phyloP scores from a whole-genome alignment of 2,888 invertebrate species.

The Lasioglossum zephyrum region DNA sequence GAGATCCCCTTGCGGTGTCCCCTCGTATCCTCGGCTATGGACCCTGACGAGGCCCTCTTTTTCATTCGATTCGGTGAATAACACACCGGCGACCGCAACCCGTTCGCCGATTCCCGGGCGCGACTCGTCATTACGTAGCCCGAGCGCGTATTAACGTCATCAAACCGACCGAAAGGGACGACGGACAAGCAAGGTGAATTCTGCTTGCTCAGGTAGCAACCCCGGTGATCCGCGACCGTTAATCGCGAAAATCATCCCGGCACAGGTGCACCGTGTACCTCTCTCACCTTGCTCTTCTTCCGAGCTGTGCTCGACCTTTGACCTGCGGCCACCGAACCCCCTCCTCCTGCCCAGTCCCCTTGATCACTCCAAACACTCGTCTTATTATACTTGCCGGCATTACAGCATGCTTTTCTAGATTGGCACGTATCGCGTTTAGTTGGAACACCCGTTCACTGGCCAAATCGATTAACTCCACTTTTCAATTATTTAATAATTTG shows the following conservation, averaged over 20 bases:
- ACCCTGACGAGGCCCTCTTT: slow-evolving; percentile 62
- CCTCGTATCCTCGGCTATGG: slow-evolving; percentile 60
- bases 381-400: slow-evolving; percentile 35
- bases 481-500: too few species aligned
- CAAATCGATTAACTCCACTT: too few species aligned
- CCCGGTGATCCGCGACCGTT: slow-evolving; percentile 52
- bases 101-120: neutral
- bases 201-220: slow-evolving; percentile 58
- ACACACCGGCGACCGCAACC: slow-evolving; percentile 24
- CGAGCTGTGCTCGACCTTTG: slow-evolving; percentile 35
- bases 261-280: slow-evolving; percentile 53
- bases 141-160: slow-evolving; percentile 48
- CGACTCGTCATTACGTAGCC: slow-evolving; percentile 6
- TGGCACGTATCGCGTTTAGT: neutral
- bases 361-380: slow-evolving; percentile 48
- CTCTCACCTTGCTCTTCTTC: slow-evolving; percentile 45
- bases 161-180: slow-evolving; percentile 17
- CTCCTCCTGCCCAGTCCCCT: slow-evolving; percentile 21
- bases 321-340: slow-evolving; percentile 20
- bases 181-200: slow-evolving; percentile 39
- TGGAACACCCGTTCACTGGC: neutral
- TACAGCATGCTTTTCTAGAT: neutral
- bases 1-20: slow-evolving; percentile 44
- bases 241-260: slow-evolving; percentile 66
- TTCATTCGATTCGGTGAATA: slow-evolving; percentile 73